Percentiles rank a stretch among this genome's conserved stretches.
Evolutionary conservation across 2,113 vertebrate genomes (phyloP).

Genomic region (Dunckerocampus dactyliophorus): DNA sequence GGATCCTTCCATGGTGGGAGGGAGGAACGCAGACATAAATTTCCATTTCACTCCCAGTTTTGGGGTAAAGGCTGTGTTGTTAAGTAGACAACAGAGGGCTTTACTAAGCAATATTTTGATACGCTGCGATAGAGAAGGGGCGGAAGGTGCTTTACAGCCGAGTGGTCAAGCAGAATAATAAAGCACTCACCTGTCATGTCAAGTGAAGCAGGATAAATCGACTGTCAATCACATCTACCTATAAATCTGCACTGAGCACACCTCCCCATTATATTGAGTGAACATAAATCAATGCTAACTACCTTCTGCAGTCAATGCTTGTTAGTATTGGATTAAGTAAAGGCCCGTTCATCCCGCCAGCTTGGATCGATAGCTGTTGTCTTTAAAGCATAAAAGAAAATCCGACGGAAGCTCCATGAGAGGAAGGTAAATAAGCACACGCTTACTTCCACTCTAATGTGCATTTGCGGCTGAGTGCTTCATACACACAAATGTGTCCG

Average conservation of each 20-base stretch:
- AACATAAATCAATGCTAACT: conserved; percentile 62
- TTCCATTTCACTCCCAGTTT: conserved; percentile 34
- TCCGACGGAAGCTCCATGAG: conserved; percentile 17
- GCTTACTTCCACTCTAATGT: conserved; percentile 39
- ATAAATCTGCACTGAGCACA: conserved; percentile 58
- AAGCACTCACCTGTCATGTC: conserved; percentile 63
- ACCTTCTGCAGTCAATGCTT: conserved; percentile 52
- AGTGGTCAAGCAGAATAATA: conserved; percentile 61
- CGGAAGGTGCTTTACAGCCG: conserved; percentile 40
- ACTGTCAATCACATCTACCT: conserved; percentile 56
- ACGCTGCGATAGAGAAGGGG: conserved; percentile 20
- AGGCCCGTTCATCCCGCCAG: conserved; percentile 49
- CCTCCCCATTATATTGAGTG: conserved; percentile 66
- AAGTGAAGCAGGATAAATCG: conserved; percentile 63
- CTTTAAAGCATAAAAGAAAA: conserved; percentile 46
- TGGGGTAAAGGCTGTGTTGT: conserved; percentile 4
- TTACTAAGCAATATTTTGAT: conserved; percentile 33
- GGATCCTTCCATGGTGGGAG: conserved; percentile 60
- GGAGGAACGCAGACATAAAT: conserved; percentile 61
- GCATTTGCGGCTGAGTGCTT: conserved; percentile 44
- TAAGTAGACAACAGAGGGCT: conserved; percentile 24
- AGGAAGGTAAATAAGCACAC: conserved; percentile 23
- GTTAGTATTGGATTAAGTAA: conserved; percentile 64
- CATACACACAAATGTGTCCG: conserved; percentile 47
- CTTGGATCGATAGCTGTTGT: conserved; percentile 59